Conservation (phyloP, 2,113 vertebrate genomes). For the Gobius niger region DNA sequence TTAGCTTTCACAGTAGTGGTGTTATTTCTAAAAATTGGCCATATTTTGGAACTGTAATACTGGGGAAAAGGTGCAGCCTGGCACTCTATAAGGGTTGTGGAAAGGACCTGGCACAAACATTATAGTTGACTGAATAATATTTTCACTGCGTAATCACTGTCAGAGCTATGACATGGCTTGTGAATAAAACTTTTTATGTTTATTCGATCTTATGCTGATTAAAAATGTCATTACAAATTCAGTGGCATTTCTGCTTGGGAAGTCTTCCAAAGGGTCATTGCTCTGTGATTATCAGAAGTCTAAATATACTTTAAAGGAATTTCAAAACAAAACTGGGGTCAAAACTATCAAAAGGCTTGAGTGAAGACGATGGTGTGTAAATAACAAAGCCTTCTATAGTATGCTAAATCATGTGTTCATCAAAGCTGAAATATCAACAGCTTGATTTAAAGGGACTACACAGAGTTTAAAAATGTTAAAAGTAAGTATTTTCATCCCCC, state of each 20-base stretch:
- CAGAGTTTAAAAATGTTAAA: no score
- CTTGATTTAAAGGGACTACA: no score
- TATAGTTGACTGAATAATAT: neutral
- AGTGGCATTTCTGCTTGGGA: neutral
- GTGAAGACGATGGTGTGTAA: no score
- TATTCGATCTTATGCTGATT: neutral
- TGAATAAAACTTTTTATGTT: neutral
- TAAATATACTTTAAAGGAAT: neutral
- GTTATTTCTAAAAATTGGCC: neutral
- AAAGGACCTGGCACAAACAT: neutral
- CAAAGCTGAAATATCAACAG: no score
- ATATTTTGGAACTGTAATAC: neutral
- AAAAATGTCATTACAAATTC: neutral
- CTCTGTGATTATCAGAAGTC: neutral
- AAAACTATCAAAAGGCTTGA: no score
- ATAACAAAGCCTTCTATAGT: no score
- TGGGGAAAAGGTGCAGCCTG: neutral
- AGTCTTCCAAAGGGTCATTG: neutral
- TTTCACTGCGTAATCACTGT: neutral
- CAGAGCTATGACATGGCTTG: neutral
- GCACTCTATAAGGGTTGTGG: neutral
- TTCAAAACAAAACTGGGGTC: constrained; percentile 1
- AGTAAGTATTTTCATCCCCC: no score
- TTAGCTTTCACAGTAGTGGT: constrained; percentile 33
- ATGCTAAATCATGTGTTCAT: no score